These are phyloP conservation scores for Oncorhynchus kisutch DNA, from an alignment of 2,113 vertebrate genomes.

Conservation along the genomic window DNA sequence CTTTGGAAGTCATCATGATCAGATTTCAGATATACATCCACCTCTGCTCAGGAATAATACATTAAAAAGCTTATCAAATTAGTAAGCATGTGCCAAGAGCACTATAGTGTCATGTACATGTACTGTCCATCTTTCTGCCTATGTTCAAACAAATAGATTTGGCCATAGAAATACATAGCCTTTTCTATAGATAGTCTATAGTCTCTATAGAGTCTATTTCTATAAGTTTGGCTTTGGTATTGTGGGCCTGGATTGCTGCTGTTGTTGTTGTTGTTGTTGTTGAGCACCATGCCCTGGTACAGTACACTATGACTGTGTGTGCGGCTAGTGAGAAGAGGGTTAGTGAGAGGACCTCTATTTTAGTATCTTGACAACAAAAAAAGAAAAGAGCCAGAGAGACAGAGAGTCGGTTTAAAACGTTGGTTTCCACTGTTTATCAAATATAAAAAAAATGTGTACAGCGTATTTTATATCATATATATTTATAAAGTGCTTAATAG, in stretches of 20 bases:
- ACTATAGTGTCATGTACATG: neutral
- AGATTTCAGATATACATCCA: neutral
- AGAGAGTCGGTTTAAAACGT: slow-evolving; percentile 33
- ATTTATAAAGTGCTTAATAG: slow-evolving; percentile 82
- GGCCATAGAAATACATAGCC: neutral
- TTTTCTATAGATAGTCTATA: neutral
- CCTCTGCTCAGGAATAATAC: slow-evolving; percentile 21
- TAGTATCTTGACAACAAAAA: slow-evolving; percentile 23
- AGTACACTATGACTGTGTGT: slow-evolving; percentile 31
- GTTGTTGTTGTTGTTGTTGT: neutral
- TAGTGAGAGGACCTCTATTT: slow-evolving; percentile 25
- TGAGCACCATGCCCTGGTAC: neutral
- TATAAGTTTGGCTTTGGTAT: neutral
- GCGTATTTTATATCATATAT: slow-evolving; percentile 45
- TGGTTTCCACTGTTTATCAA: slow-evolving; percentile 52
- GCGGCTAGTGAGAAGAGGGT: slow-evolving; percentile 9
- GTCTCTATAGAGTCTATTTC: too few species aligned
- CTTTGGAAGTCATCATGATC: slow-evolving; percentile 11
- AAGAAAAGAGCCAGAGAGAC: slow-evolving; percentile 15
- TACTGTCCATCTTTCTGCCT: neutral
- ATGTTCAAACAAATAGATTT: neutral
- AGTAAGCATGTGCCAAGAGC: neutral
- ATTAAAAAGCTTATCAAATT: neutral
- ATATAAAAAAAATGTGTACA: slow-evolving; percentile 44
- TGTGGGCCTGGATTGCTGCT: neutral